These are phyloP conservation scores for Pelecanus crispus DNA, from an alignment of 2,113 vertebrate genomes.

Conservation along the genomic window DNA sequence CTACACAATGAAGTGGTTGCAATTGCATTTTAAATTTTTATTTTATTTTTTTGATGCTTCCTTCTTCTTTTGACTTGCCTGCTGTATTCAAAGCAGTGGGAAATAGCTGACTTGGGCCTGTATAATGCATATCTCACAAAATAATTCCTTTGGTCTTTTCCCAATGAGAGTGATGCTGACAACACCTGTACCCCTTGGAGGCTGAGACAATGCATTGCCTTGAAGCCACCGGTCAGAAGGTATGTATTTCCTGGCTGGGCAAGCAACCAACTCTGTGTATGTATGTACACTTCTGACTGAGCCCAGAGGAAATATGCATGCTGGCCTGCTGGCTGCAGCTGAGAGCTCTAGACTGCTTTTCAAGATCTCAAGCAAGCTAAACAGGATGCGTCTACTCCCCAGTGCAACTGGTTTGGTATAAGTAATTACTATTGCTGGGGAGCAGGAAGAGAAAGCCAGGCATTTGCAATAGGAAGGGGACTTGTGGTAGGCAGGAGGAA, in stretches of 20 bases:
- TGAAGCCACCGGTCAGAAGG: neutral
- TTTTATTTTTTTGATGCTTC: neutral
- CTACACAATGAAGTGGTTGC: neutral
- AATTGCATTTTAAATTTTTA: neutral
- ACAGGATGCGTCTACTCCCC: neutral
- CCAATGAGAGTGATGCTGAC: neutral
- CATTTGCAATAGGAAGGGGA: neutral
- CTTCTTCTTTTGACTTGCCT: neutral
- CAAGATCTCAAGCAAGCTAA: constrained; percentile 23
- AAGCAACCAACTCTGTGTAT: neutral
- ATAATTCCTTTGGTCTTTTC: neutral
- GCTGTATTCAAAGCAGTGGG: neutral
- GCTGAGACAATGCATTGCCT: neutral
- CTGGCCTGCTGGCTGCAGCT: neutral
- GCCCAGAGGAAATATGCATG: neutral
- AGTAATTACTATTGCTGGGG: neutral
- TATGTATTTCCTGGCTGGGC: neutral
- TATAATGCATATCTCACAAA: neutral
- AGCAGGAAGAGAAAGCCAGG: neutral
- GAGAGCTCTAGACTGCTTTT: neutral
- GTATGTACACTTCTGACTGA: neutral
- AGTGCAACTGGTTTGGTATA: neutral
- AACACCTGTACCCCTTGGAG: neutral
- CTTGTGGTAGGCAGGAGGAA: neutral
- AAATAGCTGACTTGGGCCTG: neutral